Evolutionary conservation across 2,888 invertebrate species (phyloP), one percentile per base, ranked within the genome.

Genomic region (Melanargia galathea): DNA sequence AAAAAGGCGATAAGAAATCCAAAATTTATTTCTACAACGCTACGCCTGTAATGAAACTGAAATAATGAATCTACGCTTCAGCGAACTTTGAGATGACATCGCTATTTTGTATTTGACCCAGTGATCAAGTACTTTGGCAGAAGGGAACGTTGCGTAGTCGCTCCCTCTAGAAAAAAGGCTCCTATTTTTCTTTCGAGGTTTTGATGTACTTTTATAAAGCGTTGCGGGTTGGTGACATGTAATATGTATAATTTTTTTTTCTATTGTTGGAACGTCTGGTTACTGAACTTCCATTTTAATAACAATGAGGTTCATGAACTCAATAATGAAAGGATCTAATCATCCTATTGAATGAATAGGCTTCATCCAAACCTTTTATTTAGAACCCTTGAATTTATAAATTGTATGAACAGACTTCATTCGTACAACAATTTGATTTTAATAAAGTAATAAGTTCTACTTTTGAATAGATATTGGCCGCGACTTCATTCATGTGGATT

Each of bases 261-360:
- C 51, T 33, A 20, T 52, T 52, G 35, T 52, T 52, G 20, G 20
- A 35, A 13, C 52, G 33, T 52, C 33, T 35, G 52, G 52, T 52
- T 52, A 52, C 35, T 52, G 52, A 52, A 52, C 52, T 5, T 20
- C 35, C 4, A 52, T 35, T 33, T 52, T 52, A 33, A 33, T 35
- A 52, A 52, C 51, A 51, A 51, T 51, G 13, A 33, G 18, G 49
- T 30, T 51, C 51, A 30, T 51, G 51, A 51, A 51, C 51, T 33
- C 30, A 18, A 10, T 46, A 11, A 10, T 1, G 48, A 24, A 30
- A 49, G 24, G 26, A 30, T 33, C 18, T 51, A 30, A 51, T 10
- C 30, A 51, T 43, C 16, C 30, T 30, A 30, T 51, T n/a, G 30
- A 26, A 49, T 49, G 30, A 30, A 49, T 49, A n/a, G n/a, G n/a